These are phyloP conservation scores for Cygnus buccinator DNA, from an alignment of 2,113 vertebrate species.

Conservation along the genomic window DNA sequence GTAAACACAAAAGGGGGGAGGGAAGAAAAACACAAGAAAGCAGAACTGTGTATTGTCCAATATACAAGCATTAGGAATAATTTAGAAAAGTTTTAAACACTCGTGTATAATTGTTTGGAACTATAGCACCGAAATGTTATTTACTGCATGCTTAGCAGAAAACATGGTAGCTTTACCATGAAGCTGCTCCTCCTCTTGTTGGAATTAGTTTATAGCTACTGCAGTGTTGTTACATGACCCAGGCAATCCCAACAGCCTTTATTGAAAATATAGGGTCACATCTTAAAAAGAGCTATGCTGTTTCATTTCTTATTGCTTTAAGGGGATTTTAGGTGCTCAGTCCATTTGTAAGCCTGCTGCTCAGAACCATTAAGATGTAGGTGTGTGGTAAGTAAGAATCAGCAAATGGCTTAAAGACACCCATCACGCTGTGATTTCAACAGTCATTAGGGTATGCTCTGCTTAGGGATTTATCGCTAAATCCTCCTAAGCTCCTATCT, in stretches of 20 bases:
- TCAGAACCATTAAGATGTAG: neutral
- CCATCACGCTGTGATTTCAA: neutral
- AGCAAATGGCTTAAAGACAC: neutral
- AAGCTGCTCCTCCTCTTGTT: neutral
- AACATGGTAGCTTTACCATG: neutral
- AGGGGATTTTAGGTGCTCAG: neutral
- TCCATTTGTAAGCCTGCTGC: neutral
- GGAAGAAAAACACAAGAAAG: conserved; percentile 24
- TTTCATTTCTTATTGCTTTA: neutral
- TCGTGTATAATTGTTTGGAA: conserved; percentile 17
- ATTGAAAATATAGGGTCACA: neutral
- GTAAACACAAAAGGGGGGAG: conserved; percentile 10
- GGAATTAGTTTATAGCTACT: neutral
- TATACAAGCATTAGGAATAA: conserved; percentile 47
- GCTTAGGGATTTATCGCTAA: neutral
- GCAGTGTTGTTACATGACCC: neutral
- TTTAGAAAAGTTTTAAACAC: conserved; percentile 44
- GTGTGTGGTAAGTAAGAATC: neutral
- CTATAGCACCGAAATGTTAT: neutral
- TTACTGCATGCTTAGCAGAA: conserved; percentile 9
- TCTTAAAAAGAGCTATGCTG: neutral
- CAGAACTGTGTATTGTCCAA: conserved; percentile 44
- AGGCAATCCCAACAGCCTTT: neutral
- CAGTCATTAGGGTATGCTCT: neutral
- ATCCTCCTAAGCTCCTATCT: neutral